Evolutionary conservation across 2,797 vertebrate genomes (phyloP), one percentile per base, ranked within the genome.

Genomic region (Helostoma temminkii): DNA sequence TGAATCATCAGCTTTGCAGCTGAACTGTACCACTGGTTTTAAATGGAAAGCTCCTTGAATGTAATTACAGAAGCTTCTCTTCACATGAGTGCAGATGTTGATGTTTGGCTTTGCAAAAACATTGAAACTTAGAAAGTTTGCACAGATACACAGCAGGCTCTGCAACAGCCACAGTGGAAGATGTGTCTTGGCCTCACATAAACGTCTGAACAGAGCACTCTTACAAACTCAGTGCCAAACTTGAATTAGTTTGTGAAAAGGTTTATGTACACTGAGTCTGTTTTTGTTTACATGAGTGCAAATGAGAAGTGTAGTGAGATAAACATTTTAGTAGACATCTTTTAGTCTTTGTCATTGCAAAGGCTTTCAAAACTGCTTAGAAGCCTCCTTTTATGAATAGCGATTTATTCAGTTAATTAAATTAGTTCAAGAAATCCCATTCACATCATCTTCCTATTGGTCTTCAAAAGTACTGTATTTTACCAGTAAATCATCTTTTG

Each of bases 401-500:
- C 16, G 24, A 53, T 55, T 66, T 34, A 36, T 55, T 61, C 14
- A 53, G 9, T 1, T 25, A 9, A 32, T 61, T 36, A 4, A 49
- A 78, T 39, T 3, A 26, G 45, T 43, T 67, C 45, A 73, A 55
- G 25, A 41, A 21, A 26, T 24, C 1, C 32, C n/a, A n/a, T 28
- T 12, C 3, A 4, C 24, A 19, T 60, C 42, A 48, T 71, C 32
- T 60, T 50, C 12, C 47, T 24, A 1, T 26, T 32, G 19, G 39
- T 24, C 36, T 47, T 21, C 9, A 22, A 36, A 49, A 66, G 41
- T 30, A 4, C 24, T 56, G 24, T 43, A 16, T 41, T 47, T 41
- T n/a, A 39, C 10, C 1, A 4, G 52, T 72, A 66, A 70, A 88
- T 85, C 61, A 76, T 22, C 16, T 50, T 77, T 75, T 73, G 60